Evolutionary conservation across 2,113 vertebrate species (phyloP).

Genomic region (Gambusia holbrooki): DNA sequence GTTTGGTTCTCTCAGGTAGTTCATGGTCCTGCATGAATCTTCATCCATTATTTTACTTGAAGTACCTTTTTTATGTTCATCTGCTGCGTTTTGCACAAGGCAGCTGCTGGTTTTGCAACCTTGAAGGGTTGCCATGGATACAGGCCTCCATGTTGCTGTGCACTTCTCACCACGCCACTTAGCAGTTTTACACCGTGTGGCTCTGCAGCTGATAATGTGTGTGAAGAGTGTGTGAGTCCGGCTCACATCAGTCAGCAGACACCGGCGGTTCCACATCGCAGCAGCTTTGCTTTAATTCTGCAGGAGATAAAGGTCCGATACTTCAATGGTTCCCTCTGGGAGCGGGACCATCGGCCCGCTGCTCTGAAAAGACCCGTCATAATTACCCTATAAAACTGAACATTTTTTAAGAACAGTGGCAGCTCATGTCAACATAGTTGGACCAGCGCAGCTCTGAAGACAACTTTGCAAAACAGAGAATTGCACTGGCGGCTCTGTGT

Average conservation of each 20-base stretch:
- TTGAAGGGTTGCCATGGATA: conserved; percentile 25
- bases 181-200: background rate
- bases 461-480: background rate
- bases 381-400: background rate
- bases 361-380: background rate
- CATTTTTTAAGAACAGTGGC: background rate
- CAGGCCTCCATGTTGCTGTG: background rate
- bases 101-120: background rate
- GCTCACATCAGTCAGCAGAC: background rate
- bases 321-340: background rate
- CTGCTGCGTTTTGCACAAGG: background rate
- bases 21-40: background rate
- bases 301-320: no score
- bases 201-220: background rate
- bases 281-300: no score
- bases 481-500: background rate
- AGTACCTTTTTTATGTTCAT: background rate
- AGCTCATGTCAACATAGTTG: no score
- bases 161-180: conserved; percentile 9
- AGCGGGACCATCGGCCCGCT: background rate
- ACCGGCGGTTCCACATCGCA: background rate
- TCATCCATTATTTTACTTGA: background rate
- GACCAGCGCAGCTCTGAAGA: no score
- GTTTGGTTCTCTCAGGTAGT: background rate
- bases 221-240: background rate